Evolutionary conservation across 2,888 invertebrate genomes (phyloP), one percentile per base, ranked within the genome.

Genomic region (Cryptocephalus moraei): DNA sequence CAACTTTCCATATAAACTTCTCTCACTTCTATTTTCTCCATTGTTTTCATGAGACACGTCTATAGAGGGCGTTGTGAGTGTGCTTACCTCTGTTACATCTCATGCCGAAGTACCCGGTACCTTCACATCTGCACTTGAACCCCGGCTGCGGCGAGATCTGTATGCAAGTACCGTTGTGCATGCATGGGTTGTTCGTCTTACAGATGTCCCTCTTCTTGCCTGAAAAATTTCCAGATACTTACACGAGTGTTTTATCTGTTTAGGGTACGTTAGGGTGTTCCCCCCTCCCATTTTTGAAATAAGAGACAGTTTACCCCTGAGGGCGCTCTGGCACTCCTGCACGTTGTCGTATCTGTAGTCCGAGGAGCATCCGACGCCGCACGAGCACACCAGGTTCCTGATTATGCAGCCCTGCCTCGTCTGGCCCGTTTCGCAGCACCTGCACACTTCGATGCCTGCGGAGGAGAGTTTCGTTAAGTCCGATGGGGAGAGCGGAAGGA

Each of bases 71-170:
- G 22, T 22, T 22, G 22, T 22, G 6, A 22, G 6, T 22, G 2
- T 22, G 12, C 59, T 69, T 71, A 77, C 87, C 80, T 75, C 77
- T 78, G 59, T 82, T 82, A 66, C 87, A 87, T 45, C 78, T 74
- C 44, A 74, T 72, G 1, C 89, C 86, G 61, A 81, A 82, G 64
- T 71, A 86, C 41, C 85, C 86, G n/a, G 84, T 83, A 45, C 84
- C 82, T 58, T 82, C 82, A 61, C 85, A 86, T 56, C 80, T 74
- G 62, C 85, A 86, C 57, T 75, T 74, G 65, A 72, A 86, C 9
- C 82, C 81, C 1, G 81, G 81, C 4, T 78, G 76, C 52, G 78
- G 77, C 1, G 75, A 73, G 10, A 81, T 81, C 67, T 85, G 84
- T 41, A 78, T 77, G 66, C 87, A 88, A 11, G 75, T 77, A 8